A percentile compares a stretch with the other conserved stretches of the same genome.
phyloP scores from a whole-genome alignment of 2,888 invertebrate genomes.

The Girardia tigrina region DNA sequence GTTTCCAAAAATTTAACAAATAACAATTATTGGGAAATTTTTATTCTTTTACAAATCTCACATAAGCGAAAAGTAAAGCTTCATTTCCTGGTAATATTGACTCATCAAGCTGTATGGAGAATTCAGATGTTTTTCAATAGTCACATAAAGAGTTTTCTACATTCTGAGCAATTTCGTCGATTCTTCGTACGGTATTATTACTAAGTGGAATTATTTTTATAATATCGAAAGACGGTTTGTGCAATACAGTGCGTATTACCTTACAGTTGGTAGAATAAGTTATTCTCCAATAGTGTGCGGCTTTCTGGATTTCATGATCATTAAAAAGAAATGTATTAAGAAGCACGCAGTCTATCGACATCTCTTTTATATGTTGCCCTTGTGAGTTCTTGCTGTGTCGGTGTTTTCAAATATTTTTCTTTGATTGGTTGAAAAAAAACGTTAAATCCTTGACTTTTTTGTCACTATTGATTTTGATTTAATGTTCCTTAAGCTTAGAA shows the following conservation, averaged over 20 bases:
- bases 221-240: constrained; percentile 4
- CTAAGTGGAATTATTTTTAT: constrained; percentile 17
- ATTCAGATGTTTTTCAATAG: too few relatives aligned
- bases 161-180: constrained; percentile 12
- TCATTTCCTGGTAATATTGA: constrained; percentile 3
- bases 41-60: constrained; percentile 17
- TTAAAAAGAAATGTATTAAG: too few relatives aligned
- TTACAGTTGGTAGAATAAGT: neutral
- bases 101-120: constrained; percentile 2
- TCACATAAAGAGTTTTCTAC: neutral
- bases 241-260: constrained; percentile 13
- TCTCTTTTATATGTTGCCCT: neutral
- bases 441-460: constrained; percentile 10
- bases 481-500: too few relatives aligned
- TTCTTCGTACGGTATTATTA: constrained; percentile 20
- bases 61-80: neutral
- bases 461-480: too few relatives aligned
- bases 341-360: constrained; percentile 3
- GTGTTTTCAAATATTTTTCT: constrained; percentile 10
- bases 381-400: neutral
- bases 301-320: neutral
- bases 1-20: constrained; percentile 13
- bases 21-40: constrained; percentile 17
- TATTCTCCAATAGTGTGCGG: neutral
- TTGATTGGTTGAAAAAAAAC: constrained; percentile 10